Evolutionary conservation across 2,888 invertebrate genomes (phyloP), one percentile per base, ranked within the genome.

Genomic region (Apodemia zela): DNA sequence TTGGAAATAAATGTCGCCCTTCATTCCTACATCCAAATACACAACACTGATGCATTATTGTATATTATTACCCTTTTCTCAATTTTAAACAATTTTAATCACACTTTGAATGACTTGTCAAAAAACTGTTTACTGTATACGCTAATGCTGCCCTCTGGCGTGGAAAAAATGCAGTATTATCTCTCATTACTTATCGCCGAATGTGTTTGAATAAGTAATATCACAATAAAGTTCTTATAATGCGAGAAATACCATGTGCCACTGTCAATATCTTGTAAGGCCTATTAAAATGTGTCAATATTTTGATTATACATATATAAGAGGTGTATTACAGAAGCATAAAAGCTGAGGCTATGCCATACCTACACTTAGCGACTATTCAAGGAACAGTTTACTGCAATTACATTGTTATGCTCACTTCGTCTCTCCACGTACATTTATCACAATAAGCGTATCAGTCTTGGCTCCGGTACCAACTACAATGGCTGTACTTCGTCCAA

Each of bases 391-490:
- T 89, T 90, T 81, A 81, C 79, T 77, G 87, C 90, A 91, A 91
- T 91, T 90, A 91, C 76, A 87, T 89, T 85, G 87, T 91, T 91
- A 91, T 87, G 87, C 78, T 87, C 90, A 84, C 89, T 84, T 84
- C 84, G 84, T 74, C 84, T 80, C 81, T 75, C 76, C 73, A 77
- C 80, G 72, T 74, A 85, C 87, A 83, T 85, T 82, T 84, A 84
- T 86, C 84, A 84, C 82, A 82, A 81, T 81, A 78, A 78, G 74
- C 78, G 75, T 77, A 76, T 86, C 89, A 90, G 90, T 89, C 83
- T 87, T 79, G 79, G 77, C 80, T 83, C 82, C 81, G 85, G 81
- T 80, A 79, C 75, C 73, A 77, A 70, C 70, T 77, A 83, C 80
- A 85, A 90, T 90, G 89, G 83, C 79, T 84, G 87, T 87, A 77